A percentile compares a stretch with the other conserved stretches of the same genome.
Evolutionary conservation across 1,140 invertebrate species (phyloP).

Genomic region (Drosophila sturtevanti): DNA sequence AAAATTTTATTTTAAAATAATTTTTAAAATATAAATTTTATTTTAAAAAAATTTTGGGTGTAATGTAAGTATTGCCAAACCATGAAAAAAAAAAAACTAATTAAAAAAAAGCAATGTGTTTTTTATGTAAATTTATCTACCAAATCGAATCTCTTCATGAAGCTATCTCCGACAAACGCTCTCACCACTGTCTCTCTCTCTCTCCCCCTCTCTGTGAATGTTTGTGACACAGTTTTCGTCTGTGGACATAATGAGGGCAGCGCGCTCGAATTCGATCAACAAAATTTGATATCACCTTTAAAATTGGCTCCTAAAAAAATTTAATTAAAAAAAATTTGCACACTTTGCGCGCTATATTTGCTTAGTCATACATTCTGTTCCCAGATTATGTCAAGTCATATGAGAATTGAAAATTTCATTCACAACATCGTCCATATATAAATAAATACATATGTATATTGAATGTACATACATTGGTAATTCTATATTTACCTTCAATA

Average conservation of each 20-base stretch:
- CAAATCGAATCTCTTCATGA: conserved; percentile 45
- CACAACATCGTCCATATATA: background rate
- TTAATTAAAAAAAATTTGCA: background rate
- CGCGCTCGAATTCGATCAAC: conserved; percentile 4
- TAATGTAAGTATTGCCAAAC: conserved; percentile 81
- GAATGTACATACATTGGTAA: conserved; percentile 45
- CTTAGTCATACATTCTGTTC: background rate
- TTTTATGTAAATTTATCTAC: conserved; percentile 56
- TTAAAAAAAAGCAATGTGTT: conserved; percentile 59
- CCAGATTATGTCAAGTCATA: background rate
- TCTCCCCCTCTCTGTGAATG: background rate
- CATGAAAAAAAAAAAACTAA: conserved; percentile 31
- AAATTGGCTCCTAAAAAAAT: background rate
- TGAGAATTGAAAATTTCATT: conserved; percentile 46
- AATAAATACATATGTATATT: conserved; percentile 32
- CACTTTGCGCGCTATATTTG: background rate
- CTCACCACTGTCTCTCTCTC: background rate
- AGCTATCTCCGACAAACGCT: conserved; percentile 22
- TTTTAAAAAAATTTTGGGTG: conserved; percentile 83
- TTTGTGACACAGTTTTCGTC: background rate
- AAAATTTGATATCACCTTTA: conserved; percentile 10
- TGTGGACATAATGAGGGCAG: background rate
- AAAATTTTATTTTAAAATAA: conserved; percentile 83
- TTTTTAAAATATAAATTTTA: conserved; percentile 83
- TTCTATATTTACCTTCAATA: conserved; percentile 1